Conservation (phyloP, 2,888 invertebrate species). For the Ethmia dodecea region DNA sequence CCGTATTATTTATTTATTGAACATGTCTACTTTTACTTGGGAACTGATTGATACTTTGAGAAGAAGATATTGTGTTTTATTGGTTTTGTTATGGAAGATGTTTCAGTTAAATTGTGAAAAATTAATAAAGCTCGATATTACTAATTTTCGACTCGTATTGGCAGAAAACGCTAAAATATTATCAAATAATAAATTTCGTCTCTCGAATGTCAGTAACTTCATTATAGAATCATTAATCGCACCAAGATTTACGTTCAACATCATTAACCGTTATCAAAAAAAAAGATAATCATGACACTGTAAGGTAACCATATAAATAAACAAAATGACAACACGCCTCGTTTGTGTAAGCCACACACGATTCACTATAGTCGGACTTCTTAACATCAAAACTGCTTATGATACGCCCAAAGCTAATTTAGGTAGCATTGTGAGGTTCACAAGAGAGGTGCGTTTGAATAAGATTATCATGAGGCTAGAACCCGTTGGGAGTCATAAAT, state of each 20-base stretch:
- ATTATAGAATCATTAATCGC: slow-evolving; percentile 53
- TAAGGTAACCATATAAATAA: slow-evolving; percentile 34
- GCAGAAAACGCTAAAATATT: too few relatives aligned
- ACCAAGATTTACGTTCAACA: slow-evolving; percentile 23
- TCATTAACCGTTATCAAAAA: slow-evolving; percentile 28
- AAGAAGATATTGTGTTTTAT: too few relatives aligned
- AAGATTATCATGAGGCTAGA: slow-evolving; percentile 70
- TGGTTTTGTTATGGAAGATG: too few relatives aligned
- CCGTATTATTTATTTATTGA: too few relatives aligned
- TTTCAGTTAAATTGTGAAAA: too few relatives aligned
- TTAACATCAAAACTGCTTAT: slow-evolving; percentile 49
- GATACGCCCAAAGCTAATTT: slow-evolving; percentile 73
- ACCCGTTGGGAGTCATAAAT: slow-evolving; percentile 78
- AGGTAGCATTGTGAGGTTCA: slow-evolving; percentile 73
- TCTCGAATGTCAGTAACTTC: slow-evolving; percentile 21
- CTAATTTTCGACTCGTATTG: too few relatives aligned
- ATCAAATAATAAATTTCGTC: too few relatives aligned
- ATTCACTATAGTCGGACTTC: slow-evolving; percentile 27
- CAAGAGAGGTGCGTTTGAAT: slow-evolving; percentile 68
- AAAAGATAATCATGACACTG: slow-evolving; percentile 38
- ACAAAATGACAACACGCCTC: slow-evolving; percentile 47
- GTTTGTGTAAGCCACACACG: slow-evolving; percentile 56
- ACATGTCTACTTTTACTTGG: too few relatives aligned
- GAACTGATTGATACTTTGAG: too few relatives aligned
- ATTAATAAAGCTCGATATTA: too few relatives aligned